Conservation (phyloP, 2,797 vertebrate genomes). For the Helicolenus hilgendorfi region DNA sequence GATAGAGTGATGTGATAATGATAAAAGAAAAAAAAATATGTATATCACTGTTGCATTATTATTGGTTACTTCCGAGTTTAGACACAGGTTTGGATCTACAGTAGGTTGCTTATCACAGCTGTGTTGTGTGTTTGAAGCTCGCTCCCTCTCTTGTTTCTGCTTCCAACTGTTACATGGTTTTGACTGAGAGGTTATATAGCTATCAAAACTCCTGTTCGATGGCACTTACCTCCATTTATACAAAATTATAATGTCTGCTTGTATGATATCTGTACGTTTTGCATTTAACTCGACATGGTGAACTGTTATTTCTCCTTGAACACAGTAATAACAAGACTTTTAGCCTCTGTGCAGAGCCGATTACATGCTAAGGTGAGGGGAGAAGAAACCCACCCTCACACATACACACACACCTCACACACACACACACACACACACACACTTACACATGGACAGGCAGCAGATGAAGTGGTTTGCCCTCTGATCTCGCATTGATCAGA, state of each 20-base stretch:
- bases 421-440: slow-evolving; percentile 40
- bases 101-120: neutral
- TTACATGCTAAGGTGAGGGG: slow-evolving; percentile 32
- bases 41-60: slow-evolving; percentile 14
- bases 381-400: slow-evolving; percentile 30
- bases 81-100: neutral
- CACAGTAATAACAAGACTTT: slow-evolving; percentile 33
- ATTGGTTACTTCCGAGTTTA: slow-evolving; percentile 6
- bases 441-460: slow-evolving; percentile 24
- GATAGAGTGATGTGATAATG: slow-evolving; percentile 13
- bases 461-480: slow-evolving; percentile 65
- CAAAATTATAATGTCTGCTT: slow-evolving; percentile 5
- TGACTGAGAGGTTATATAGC: neutral
- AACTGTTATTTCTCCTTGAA: slow-evolving; percentile 12
- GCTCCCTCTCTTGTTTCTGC: neutral
- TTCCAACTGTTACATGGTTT: slow-evolving; percentile 4
- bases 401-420: slow-evolving; percentile 28
- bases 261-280: slow-evolving; percentile 23
- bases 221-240: slow-evolving; percentile 1
- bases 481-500: slow-evolving; percentile 76
- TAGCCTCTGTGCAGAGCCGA: slow-evolving; percentile 45
- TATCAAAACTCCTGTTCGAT: neutral
- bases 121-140: slow-evolving; percentile 10
- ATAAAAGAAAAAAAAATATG: neutral
- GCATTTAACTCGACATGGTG: slow-evolving; percentile 16